Evolutionary conservation across 2,797 vertebrate genomes (phyloP).

Genomic region (Gambusia yucatana): DNA sequence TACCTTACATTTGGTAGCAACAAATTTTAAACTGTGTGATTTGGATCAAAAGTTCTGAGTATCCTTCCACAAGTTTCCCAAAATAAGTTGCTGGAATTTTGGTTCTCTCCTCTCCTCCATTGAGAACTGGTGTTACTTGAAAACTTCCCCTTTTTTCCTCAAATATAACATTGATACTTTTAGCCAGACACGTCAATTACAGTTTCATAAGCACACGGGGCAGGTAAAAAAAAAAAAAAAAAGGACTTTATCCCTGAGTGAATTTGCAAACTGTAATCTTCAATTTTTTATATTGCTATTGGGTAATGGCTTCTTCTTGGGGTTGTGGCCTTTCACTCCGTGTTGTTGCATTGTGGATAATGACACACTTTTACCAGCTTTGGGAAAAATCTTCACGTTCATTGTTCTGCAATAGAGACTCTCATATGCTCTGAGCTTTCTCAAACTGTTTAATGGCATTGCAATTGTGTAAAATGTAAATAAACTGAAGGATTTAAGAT

Average conservation of each 20-base stretch:
- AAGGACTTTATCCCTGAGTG: neutral
- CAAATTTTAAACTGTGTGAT: neutral
- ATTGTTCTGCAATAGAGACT: neutral
- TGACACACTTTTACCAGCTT: neutral
- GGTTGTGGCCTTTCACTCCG: neutral
- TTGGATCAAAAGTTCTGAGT: neutral
- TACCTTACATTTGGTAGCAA: neutral
- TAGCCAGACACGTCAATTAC: neutral
- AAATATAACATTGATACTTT: neutral
- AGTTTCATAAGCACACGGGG: neutral
- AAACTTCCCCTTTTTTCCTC: neutral
- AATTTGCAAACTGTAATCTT: neutral
- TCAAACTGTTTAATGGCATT: neutral
- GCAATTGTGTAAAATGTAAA: neutral
- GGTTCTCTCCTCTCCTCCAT: neutral
- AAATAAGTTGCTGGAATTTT: neutral
- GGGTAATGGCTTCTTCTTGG: neutral
- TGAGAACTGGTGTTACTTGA: neutral
- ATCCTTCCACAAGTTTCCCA: neutral
- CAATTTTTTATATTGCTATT: neutral
- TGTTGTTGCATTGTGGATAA: neutral
- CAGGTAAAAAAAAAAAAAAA: neutral
- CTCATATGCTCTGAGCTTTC: neutral
- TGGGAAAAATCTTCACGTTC: neutral
- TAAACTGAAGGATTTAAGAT: neutral